These are phyloP conservation scores for Dunckerocampus dactyliophorus DNA, from an alignment of 2,113 vertebrate species.

Conservation along the genomic window DNA sequence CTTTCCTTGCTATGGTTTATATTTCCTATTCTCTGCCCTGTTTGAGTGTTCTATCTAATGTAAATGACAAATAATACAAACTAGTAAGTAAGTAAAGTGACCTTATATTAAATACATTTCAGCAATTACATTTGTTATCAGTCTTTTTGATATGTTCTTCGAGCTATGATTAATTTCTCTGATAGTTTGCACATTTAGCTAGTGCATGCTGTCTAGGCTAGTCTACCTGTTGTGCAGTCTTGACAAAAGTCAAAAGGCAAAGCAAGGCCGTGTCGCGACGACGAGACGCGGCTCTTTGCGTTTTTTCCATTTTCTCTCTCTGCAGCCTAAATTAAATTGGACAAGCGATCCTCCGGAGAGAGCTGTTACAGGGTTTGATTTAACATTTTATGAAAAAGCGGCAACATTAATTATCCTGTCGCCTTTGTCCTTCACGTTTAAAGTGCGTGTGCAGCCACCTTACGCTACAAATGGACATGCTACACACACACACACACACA, in stretches of 20 bases:
- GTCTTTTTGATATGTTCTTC: too few species aligned
- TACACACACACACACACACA: neutral
- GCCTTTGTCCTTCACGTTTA: slow-evolving; percentile 66
- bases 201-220: too few species aligned
- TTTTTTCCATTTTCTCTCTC: slow-evolving; percentile 62
- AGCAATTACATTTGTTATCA: too few species aligned
- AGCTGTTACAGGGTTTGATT: slow-evolving; percentile 62
- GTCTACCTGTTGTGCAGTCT: too few species aligned
- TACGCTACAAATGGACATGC: slow-evolving; percentile 2
- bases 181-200: too few species aligned
- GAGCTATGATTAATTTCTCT: too few species aligned
- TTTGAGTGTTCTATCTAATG: too few species aligned
- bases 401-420: slow-evolving; percentile 69
- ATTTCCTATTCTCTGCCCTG: too few species aligned
- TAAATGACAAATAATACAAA: too few species aligned
- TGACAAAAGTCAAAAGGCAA: neutral
- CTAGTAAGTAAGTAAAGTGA: too few species aligned
- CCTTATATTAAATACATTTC: too few species aligned
- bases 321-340: slow-evolving; percentile 62
- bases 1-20: too few species aligned
- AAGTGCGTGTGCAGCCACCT: slow-evolving; percentile 27
- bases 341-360: slow-evolving; percentile 62
- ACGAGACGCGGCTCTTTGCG: slow-evolving; percentile 33
- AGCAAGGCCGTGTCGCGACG: slow-evolving; percentile 24
- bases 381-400: slow-evolving; percentile 60